A percentile compares a stretch with the other conserved stretches of the same genome.
Evolutionary conservation across 1,140 invertebrate species (phyloP).

Genomic region (Platorchestia sp.): DNA sequence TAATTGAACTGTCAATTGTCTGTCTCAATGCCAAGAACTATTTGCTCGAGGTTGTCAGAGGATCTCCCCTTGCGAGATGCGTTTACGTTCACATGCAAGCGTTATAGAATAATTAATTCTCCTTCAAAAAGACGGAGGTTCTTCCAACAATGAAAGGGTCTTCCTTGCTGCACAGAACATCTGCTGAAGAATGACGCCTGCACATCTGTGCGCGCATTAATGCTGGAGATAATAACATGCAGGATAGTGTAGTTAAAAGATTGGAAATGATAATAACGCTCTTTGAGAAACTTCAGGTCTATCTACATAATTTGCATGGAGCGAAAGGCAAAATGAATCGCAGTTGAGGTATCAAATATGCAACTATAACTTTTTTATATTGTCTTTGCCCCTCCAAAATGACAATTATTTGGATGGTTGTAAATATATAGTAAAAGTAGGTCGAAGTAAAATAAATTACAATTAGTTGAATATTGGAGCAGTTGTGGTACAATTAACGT

Average conservation of each 20-base stretch:
- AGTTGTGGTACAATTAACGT: too few species aligned
- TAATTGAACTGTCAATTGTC: not conserved
- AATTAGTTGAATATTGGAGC: too few species aligned
- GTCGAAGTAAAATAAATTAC: too few species aligned
- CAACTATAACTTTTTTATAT: too few species aligned
- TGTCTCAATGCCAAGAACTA: not conserved
- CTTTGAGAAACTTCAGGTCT: not conserved
- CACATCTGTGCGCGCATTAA: not conserved
- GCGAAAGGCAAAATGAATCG: not conserved
- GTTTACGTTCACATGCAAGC: not conserved
- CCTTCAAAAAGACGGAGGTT: not conserved
- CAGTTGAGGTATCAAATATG: not conserved
- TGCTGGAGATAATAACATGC: not conserved
- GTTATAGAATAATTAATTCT: not conserved
- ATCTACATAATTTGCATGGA: not conserved
- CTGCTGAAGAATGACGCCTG: not conserved
- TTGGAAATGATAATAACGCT: not conserved
- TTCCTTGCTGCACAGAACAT: not conserved
- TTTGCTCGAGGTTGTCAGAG: not conserved
- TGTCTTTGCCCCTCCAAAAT: too few species aligned
- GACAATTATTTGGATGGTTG: too few species aligned
- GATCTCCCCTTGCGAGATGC: not conserved
- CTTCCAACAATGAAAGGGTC: not conserved
- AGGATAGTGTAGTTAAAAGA: not conserved
- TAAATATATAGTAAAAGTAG: too few species aligned